Percentiles rank a stretch among this genome's conserved stretches.
phyloP scores from a whole-genome alignment of 2,797 vertebrate genomes.

The Artibeus lituratus region DNA sequence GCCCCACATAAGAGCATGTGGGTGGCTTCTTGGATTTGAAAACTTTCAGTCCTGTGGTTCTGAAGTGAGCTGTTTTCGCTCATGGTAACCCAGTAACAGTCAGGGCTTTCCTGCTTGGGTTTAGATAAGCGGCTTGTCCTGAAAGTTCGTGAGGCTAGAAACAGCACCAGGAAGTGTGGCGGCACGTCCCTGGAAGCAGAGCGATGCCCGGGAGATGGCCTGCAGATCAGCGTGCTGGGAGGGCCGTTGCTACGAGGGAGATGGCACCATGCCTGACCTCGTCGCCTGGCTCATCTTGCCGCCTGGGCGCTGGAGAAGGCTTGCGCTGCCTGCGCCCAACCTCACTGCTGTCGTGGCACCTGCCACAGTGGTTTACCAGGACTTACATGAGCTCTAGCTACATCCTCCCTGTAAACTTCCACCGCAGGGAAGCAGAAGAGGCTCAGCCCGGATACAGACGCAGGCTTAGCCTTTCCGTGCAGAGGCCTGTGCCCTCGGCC shows the following conservation, averaged over 20 bases:
- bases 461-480: neutral
- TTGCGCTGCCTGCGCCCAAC: neutral
- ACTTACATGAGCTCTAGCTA: neutral
- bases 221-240: neutral
- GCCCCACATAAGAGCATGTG: neutral
- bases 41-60: neutral
- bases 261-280: neutral
- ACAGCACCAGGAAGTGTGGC: neutral
- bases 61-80: neutral
- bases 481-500: neutral
- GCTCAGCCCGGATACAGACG: neutral
- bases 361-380: neutral
- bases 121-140: neutral
- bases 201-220: neutral
- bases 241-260: neutral
- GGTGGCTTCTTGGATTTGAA: neutral
- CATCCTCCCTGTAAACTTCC: neutral
- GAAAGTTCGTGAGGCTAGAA: neutral
- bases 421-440: neutral
- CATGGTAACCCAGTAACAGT: neutral
- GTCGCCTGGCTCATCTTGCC: fast-evolving
- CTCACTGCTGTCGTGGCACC: neutral
- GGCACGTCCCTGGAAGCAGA: neutral
- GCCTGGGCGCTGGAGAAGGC: neutral
- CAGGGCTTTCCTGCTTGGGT: constrained; percentile 20